Evolutionary conservation across 2,797 vertebrate species (phyloP), one percentile per base, ranked within the genome.

Genomic region (Epinephelus awoara): DNA sequence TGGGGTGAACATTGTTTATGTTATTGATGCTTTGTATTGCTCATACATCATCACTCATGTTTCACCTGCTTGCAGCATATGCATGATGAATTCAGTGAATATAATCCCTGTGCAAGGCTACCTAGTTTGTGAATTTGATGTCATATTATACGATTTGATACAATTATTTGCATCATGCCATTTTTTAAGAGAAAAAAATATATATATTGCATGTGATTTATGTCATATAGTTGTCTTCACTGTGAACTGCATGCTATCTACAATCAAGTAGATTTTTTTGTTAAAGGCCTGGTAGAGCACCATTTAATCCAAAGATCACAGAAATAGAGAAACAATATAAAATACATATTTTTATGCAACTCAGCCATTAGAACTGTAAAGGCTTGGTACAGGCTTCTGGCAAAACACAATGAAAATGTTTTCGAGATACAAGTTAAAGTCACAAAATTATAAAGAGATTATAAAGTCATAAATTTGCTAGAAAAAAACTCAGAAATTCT

Each of bases 91-190:
- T 56, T 29, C 49, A n/a, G 9, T 66, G 34, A 70, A 72, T 44
- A 56, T 17, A 65, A 61, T 65, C 42, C 42, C 54, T 25, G 44
- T 0, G 14, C 51, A 62, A 18, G n/a, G 18, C 50, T 54, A 58
- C 67, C 23, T 56, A 19, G 57, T 67, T 57, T 40, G 59, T 64
- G 54, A 9, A 75, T 70, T 70, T 70, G 9, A 65, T 58, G 23
- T 62, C 61, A 51, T 50, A 27, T 61, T 49, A 49, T 8, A 19
- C 4, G 11, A 14, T 4, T 10, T 3, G 2, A 42, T 15, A 15
- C 9, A 34, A 57, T 67, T 56, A 55, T 72, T 29, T 42, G 21
- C 29, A 56, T 51, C 21, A 13, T 14, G 18, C 52, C n/a, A 65
- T 40, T 76, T 40, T 51, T 63, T 4, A 64, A 67, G 25, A 55